Conservation (phyloP, 1,140 invertebrate genomes). For the Leptinotarsa texana region DNA sequence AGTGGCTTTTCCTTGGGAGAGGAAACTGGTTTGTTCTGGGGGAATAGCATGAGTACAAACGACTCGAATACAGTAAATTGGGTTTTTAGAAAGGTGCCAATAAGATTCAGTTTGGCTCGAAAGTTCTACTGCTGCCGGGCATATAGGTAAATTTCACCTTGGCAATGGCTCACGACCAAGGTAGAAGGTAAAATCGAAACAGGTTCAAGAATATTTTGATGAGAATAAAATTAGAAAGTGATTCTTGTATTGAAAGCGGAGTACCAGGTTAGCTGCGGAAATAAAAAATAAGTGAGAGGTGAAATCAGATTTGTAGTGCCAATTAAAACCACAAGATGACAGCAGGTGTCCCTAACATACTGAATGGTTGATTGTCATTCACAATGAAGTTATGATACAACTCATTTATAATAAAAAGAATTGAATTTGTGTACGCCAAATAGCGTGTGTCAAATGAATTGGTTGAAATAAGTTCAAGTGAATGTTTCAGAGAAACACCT, state of each 20-base stretch:
- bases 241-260: constrained; percentile 33
- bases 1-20: neutral
- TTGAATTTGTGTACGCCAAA: too few relatives aligned
- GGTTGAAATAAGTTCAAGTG: too few relatives aligned
- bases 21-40: neutral
- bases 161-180: neutral
- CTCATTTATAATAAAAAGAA: too few relatives aligned
- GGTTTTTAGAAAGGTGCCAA: neutral
- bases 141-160: neutral
- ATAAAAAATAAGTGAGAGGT: constrained; percentile 11
- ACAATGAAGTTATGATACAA: too few relatives aligned
- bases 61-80: neutral
- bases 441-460: too few relatives aligned
- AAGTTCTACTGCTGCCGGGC: neutral
- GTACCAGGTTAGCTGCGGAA: constrained; percentile 23
- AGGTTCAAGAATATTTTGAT: constrained; percentile 22
- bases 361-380: neutral
- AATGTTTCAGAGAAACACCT: too few relatives aligned
- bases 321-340: neutral
- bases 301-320: neutral
- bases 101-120: neutral
- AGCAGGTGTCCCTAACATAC: neutral
- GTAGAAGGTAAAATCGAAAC: constrained; percentile 7
- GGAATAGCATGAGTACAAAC: neutral
- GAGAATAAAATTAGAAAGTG: constrained; percentile 43